These are phyloP conservation scores for Electrona antarctica DNA, from an alignment of 2,113 vertebrate species.

Conservation along the genomic window DNA sequence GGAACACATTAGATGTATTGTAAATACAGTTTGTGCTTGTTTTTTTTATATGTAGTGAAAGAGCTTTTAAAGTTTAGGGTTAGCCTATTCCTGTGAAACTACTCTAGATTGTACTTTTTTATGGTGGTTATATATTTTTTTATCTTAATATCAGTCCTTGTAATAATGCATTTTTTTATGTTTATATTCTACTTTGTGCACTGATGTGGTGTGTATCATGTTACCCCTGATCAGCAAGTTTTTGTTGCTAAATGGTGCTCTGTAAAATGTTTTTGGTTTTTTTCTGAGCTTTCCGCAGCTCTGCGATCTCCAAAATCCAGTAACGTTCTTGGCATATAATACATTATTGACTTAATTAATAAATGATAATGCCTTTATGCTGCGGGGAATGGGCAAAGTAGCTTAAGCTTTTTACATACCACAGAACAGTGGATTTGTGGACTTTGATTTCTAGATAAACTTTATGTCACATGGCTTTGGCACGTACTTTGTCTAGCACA, in stretches of 20 bases:
- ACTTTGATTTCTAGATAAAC: not conserved
- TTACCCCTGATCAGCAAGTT: slow-evolving; percentile 2
- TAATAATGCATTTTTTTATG: slow-evolving; percentile 7
- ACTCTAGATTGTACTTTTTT: not conserved
- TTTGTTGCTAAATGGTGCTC: not conserved
- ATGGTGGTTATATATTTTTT: slow-evolving; percentile 18
- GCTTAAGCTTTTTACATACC: not conserved
- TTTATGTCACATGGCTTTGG: not conserved
- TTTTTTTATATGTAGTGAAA: not conserved
- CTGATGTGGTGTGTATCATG: not conserved
- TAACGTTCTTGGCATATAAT: too few relatives aligned
- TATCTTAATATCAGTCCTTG: slow-evolving; percentile 2
- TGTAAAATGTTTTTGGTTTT: not conserved
- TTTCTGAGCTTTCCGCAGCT: not conserved
- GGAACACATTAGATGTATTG: not conserved
- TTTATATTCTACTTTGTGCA: slow-evolving; percentile 34
- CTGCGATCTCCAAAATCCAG: not conserved
- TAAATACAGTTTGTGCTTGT: not conserved
- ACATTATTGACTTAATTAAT: not conserved
- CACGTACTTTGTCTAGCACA: not conserved
- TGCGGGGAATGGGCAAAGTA: too few relatives aligned
- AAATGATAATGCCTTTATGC: not conserved
- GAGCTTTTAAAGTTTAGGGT: not conserved
- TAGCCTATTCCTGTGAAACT: not conserved
- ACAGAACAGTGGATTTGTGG: not conserved